Evolutionary conservation across 2,113 vertebrate genomes (phyloP).

Genomic region (Oreamnos americanus): DNA sequence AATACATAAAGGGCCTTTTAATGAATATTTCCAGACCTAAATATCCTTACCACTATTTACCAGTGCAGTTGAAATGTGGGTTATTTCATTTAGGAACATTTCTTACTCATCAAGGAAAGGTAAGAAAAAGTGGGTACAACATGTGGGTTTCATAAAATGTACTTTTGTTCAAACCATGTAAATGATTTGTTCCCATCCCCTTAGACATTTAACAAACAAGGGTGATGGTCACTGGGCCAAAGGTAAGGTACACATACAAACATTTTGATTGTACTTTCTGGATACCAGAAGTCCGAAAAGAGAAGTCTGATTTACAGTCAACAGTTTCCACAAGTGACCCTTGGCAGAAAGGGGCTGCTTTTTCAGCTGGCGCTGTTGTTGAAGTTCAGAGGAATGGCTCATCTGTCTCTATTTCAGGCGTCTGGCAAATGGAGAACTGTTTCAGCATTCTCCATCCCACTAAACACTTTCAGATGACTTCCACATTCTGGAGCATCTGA

Average conservation of each 20-base stretch:
- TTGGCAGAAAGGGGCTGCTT: slow-evolving; percentile 77
- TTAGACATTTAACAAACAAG: neutral
- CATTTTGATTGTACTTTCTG: slow-evolving; percentile 49
- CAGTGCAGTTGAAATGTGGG: neutral
- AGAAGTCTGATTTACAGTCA: slow-evolving; percentile 73
- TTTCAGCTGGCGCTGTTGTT: slow-evolving; percentile 77
- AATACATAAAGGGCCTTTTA: neutral
- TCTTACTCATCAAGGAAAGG: slow-evolving; percentile 23
- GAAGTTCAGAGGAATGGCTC: slow-evolving; percentile 75
- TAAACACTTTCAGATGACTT: slow-evolving; percentile 80
- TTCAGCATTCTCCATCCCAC: slow-evolving; percentile 65
- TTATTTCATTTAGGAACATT: slow-evolving; percentile 41
- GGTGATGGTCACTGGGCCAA: neutral
- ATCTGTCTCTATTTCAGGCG: slow-evolving; percentile 78
- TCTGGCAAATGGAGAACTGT: slow-evolving; percentile 75
- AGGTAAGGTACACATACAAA: slow-evolving; percentile 15
- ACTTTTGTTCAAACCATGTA: neutral
- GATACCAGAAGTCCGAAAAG: slow-evolving; percentile 44
- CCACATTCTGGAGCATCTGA: slow-evolving; percentile 74
- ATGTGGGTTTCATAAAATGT: slow-evolving; percentile 22
- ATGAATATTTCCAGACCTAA: slow-evolving; percentile 20
- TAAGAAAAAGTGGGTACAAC: neutral
- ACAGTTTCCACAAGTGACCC: slow-evolving; percentile 75
- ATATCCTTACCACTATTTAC: slow-evolving; percentile 1
- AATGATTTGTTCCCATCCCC: neutral